These are phyloP conservation scores for Heliocidaris erythrogramma DNA, from an alignment of 35 echinoderm and acorn worm genomes.

Conservation along the genomic window DNA sequence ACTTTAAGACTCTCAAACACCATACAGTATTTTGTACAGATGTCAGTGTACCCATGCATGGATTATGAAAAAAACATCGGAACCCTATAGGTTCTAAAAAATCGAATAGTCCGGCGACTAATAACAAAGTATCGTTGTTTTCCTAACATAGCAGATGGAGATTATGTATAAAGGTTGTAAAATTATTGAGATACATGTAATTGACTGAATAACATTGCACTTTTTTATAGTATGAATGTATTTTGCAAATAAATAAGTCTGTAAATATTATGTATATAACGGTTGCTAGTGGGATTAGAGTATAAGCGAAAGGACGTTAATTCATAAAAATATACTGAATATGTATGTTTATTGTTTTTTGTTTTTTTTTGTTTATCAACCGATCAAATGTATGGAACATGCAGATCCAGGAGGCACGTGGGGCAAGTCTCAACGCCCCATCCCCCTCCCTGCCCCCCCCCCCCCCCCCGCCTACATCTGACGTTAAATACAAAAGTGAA, in stretches of 20 bases:
- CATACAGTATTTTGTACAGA: constrained; percentile 11
- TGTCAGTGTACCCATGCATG: not conserved
- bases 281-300: not conserved
- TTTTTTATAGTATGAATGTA: not conserved
- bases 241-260: not conserved
- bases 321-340: not conserved
- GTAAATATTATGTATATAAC: not conserved
- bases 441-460: no score
- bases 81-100: not conserved
- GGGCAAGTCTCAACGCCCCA: no score
- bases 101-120: not conserved
- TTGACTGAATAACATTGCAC: no score
- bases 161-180: no score
- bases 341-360: not conserved
- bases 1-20: not conserved
- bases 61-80: no score
- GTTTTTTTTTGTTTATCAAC: no score
- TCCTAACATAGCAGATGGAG: no score
- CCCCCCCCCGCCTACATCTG: no score
- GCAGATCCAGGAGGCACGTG: no score
- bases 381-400: not conserved
- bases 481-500: no score
- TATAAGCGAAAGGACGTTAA: not conserved
- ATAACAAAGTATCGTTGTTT: not conserved
- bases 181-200: no score